Conservation (phyloP, 30 jellyfish, hydroid and myxozoan genomes). For the Hydractinia echinata region DNA sequence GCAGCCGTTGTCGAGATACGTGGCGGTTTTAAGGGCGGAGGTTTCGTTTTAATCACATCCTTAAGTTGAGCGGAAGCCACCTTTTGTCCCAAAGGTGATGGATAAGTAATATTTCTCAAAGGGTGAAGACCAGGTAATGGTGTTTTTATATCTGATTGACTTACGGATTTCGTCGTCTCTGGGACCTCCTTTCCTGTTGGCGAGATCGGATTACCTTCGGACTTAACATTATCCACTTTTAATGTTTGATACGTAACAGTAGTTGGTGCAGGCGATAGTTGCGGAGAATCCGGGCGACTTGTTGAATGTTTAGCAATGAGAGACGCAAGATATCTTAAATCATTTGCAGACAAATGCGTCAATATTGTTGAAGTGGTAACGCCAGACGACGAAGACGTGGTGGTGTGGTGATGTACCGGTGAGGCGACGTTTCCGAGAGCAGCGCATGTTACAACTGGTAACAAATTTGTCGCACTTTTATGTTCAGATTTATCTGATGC, state of each 20-base stretch:
- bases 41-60: too few relatives aligned
- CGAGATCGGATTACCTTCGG: background rate
- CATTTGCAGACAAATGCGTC: conserved; percentile 44
- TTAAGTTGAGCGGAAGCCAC: background rate
- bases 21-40: background rate
- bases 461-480: background rate
- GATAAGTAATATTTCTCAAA: background rate
- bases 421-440: background rate
- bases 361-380: conserved; percentile 9
- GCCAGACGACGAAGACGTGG: background rate
- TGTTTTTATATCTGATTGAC: background rate
- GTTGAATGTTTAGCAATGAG: conserved; percentile 31
- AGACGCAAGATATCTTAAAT: conserved; percentile 36
- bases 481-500: background rate
- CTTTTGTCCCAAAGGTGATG: background rate
- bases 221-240: background rate
- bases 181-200: background rate
- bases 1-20: background rate
- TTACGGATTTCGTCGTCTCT: background rate
- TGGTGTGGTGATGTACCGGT: background rate
- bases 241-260: background rate
- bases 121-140: background rate
- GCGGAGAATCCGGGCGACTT: background rate
- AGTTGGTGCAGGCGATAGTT: background rate
- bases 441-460: background rate